Conservation (phyloP, 1,140 invertebrate species). For the Zaprionus tsacasi region DNA sequence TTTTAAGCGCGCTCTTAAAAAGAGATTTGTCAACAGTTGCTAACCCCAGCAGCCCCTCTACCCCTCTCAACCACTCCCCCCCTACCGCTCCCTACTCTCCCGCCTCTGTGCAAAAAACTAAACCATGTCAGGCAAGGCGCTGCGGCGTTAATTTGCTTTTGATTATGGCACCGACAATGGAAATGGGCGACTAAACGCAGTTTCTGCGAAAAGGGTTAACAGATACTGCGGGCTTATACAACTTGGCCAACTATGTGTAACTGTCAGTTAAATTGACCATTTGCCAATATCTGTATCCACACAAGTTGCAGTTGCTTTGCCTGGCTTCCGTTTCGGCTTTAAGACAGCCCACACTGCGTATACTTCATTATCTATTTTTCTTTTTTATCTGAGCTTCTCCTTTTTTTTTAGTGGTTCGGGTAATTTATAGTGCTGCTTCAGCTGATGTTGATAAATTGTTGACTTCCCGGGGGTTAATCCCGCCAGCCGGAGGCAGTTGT, state of each 20-base stretch:
- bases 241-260: neutral
- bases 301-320: neutral
- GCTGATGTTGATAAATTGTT: slow-evolving; percentile 78
- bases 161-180: slow-evolving; percentile 71
- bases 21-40: slow-evolving; percentile 83
- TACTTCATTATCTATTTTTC: slow-evolving; percentile 12
- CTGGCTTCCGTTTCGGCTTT: slow-evolving; percentile 1
- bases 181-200: slow-evolving; percentile 48
- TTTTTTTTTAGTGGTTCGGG: slow-evolving; percentile 35
- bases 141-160: slow-evolving; percentile 72
- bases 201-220: neutral
- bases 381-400: slow-evolving; percentile 17
- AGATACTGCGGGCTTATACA: neutral
- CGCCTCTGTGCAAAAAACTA: slow-evolving; percentile 16
- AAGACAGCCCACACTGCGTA: neutral
- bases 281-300: neutral
- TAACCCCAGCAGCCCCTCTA: neutral
- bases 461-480: slow-evolving; percentile 60
- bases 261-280: slow-evolving; percentile 1
- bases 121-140: slow-evolving; percentile 45
- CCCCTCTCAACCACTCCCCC: neutral
- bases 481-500: slow-evolving; percentile 61
- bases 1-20: slow-evolving; percentile 82
- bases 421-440: slow-evolving; percentile 71
- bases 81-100: neutral